A percentile compares a stretch with the other conserved stretches of the same genome.
Conservation (phyloP, 1,140 invertebrate genomes). For the Chironomus striatipennis region DNA sequence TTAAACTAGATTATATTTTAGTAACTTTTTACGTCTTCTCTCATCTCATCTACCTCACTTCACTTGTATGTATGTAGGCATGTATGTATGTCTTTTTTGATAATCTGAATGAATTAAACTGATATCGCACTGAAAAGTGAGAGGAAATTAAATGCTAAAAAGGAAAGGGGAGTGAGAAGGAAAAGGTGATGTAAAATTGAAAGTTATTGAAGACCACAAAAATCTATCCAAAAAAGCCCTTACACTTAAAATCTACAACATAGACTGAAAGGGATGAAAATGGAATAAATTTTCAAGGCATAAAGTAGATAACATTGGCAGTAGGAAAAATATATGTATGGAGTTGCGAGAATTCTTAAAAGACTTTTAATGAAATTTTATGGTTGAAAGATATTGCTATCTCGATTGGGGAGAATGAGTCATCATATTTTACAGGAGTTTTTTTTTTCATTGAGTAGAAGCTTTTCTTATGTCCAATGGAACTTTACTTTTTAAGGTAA, state of each 20-base stretch:
- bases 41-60: background rate
- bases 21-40: background rate
- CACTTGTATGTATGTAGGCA: background rate
- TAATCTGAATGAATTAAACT: too few relatives aligned
- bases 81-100: too few relatives aligned
- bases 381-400: background rate
- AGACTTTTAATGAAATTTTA: background rate
- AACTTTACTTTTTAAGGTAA: too few relatives aligned
- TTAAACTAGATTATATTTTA: background rate
- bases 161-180: background rate
- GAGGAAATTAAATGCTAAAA: background rate
- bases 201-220: background rate
- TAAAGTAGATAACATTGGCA: too few relatives aligned
- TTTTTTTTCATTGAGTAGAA: too few relatives aligned
- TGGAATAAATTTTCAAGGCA: too few relatives aligned
- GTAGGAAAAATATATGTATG: too few relatives aligned
- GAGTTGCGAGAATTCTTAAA: background rate
- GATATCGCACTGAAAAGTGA: too few relatives aligned
- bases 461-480: too few relatives aligned
- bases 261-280: too few relatives aligned
- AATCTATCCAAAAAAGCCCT: background rate
- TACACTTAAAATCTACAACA: background rate
- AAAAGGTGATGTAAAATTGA: background rate
- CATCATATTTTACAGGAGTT: background rate
- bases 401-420: constrained; percentile 2